A percentile compares a stretch with the other conserved stretches of the same genome.
These are phyloP conservation scores for Brenthis hecate DNA, from an alignment of 2,888 invertebrate species.

Conservation along the genomic window DNA sequence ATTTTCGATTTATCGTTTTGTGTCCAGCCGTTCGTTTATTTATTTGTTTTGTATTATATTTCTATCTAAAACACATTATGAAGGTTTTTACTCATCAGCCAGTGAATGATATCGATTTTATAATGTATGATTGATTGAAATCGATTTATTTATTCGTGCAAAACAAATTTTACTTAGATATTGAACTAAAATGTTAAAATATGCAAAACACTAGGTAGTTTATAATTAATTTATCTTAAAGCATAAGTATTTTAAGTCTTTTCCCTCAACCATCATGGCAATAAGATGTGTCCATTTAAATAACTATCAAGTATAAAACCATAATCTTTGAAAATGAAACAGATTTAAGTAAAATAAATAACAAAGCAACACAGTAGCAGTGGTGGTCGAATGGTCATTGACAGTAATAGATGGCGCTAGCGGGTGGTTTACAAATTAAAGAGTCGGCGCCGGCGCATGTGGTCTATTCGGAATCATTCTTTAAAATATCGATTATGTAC, in stretches of 20 bases:
- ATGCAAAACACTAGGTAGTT: too few species aligned
- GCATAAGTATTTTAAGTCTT: too few species aligned
- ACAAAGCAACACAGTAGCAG: slow-evolving; percentile 43
- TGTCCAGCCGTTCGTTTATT: slow-evolving; percentile 30
- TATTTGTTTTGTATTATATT: slow-evolving; percentile 9
- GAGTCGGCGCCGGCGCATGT: slow-evolving; percentile 56
- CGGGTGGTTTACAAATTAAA: slow-evolving; percentile 75
- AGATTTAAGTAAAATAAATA: too few species aligned
- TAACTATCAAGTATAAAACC: too few species aligned
- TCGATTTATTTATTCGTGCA: neutral
- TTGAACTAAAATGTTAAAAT: too few species aligned
- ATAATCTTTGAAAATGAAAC: too few species aligned
- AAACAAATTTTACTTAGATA: too few species aligned
- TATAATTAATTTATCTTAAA: too few species aligned
- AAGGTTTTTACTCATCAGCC: neutral
- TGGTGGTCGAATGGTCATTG: slow-evolving; percentile 53
- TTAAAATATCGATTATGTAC: slow-evolving; percentile 24
- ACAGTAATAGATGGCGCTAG: slow-evolving; percentile 70
- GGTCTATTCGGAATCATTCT: slow-evolving; percentile 52
- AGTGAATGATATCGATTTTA: slow-evolving; percentile 3
- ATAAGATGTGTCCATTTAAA: too few species aligned
- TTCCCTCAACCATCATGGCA: too few species aligned
- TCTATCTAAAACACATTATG: slow-evolving; percentile 7
- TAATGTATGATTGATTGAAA: neutral
- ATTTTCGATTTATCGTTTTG: slow-evolving; percentile 49